Evolutionary conservation across 35 echinoderm and acorn worm genomes (phyloP).

Genomic region (Lytechinus variegatus): DNA sequence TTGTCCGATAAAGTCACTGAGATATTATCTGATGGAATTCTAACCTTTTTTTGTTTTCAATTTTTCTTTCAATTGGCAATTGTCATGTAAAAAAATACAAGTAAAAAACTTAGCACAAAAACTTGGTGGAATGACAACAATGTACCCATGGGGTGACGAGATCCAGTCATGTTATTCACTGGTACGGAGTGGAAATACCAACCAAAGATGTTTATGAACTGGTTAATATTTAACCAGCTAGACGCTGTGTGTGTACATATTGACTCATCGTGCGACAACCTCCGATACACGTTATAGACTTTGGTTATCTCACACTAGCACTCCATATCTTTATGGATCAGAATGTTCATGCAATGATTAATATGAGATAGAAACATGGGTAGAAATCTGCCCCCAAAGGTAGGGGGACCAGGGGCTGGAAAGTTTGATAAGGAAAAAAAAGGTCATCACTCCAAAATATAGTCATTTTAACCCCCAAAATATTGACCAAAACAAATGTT

Average conservation of each 20-base stretch:
- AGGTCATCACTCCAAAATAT: too few relatives aligned
- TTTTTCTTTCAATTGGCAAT: too few relatives aligned
- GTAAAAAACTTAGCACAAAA: background rate
- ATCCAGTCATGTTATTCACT: background rate
- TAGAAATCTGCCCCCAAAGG: too few relatives aligned
- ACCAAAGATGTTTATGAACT: background rate
- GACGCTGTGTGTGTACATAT: background rate
- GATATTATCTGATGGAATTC: too few relatives aligned
- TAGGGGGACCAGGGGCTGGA: too few relatives aligned
- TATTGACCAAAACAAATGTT: too few relatives aligned
- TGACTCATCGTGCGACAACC: background rate
- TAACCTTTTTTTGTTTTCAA: too few relatives aligned
- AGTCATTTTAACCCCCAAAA: too few relatives aligned
- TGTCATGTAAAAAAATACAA: background rate
- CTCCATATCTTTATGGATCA: background rate
- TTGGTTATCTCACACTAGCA: background rate
- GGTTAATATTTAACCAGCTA: background rate
- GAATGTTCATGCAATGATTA: too few relatives aligned
- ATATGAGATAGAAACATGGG: too few relatives aligned
- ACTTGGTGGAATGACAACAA: background rate
- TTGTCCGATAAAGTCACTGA: too few relatives aligned
- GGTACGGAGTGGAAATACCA: background rate
- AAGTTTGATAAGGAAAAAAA: too few relatives aligned
- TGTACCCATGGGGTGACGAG: background rate
- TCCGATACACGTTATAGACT: background rate